Evolutionary conservation across 23 tunicate species (phyloP), one percentile per base, ranked within the genome.

Genomic region (Halocynthia aurantium): DNA sequence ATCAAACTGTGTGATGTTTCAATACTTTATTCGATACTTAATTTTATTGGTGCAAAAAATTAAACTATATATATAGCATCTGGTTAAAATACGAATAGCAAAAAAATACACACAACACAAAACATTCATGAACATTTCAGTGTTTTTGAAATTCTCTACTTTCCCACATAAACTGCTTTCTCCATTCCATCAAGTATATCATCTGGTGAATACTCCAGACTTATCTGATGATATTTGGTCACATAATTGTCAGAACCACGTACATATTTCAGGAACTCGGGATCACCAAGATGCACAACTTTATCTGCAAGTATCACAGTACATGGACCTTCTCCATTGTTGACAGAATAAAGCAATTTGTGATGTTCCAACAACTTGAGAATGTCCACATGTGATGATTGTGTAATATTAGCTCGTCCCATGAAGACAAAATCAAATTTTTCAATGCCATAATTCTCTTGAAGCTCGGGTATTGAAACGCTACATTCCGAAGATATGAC

Each of bases 181-280:
- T 91, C 97, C 88, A 91, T 91, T 54, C 90, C 97, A 73, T 91
- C 97, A 12, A 85, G 73, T 7, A 91, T 83, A 51, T 91, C 97
- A 15, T 85, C 60, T n/a, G 91, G 73, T 10, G 78, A 70, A 61
- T 91, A 89, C 52, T 91, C 97, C 51, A 91, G 71, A 8, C 81
- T 61, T 91, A 91, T 85, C 54, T 91, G 97, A 63, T 81, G 80
- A 55, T 91, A 91, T 57, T 83, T 77, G 6, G 91, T 85, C 71
- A 77, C 82, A 61, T 85, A 91, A 5, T 82, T 60, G 7, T 75
- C 78, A 6, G 90, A 85, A 21, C 51, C 7, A 6, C 97, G 84
- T 52, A 91, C 97, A 73, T 84, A 77, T 67, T 78, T 82, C 72
- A 91, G 51, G 75, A 73, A 91, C 21, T 73, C 78, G 10, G 84